These are phyloP conservation scores for Lynx canadensis DNA, from an alignment of 2,113 vertebrate species.

Conservation along the genomic window DNA sequence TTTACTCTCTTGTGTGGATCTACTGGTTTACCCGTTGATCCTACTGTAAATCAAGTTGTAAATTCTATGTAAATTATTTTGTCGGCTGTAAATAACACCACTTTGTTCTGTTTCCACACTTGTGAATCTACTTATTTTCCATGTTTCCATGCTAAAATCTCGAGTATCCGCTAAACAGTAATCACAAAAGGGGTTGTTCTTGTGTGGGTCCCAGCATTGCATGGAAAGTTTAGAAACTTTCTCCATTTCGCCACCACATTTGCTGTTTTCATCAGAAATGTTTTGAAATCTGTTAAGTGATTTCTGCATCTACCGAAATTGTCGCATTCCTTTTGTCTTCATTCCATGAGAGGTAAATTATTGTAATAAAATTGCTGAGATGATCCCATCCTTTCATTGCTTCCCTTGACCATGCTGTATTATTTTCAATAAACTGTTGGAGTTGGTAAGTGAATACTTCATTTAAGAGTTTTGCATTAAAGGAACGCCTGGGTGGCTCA, in stretches of 20 bases:
- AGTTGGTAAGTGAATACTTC: background rate
- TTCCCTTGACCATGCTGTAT: background rate
- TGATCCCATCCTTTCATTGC: background rate
- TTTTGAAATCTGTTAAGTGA: slow-evolving; percentile 10
- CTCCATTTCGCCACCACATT: background rate
- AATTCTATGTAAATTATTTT: background rate
- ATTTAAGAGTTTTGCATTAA: background rate
- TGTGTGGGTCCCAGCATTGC: background rate
- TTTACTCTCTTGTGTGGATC: background rate
- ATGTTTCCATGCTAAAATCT: background rate
- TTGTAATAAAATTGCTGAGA: background rate
- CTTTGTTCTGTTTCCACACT: background rate
- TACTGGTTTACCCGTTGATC: background rate
- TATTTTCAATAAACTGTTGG: background rate
- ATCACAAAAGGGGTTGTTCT: background rate
- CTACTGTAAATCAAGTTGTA: background rate
- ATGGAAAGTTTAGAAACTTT: background rate
- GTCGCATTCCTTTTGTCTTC: background rate
- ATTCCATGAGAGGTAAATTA: background rate
- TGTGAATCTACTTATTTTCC: background rate
- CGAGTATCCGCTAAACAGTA: background rate
- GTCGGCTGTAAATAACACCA: background rate
- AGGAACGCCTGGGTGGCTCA: too few species aligned
- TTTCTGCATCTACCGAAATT: background rate
- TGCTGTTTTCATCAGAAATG: background rate